Evolutionary conservation across 2,113 vertebrate species (phyloP).

Genomic region (Panthera tigris): DNA sequence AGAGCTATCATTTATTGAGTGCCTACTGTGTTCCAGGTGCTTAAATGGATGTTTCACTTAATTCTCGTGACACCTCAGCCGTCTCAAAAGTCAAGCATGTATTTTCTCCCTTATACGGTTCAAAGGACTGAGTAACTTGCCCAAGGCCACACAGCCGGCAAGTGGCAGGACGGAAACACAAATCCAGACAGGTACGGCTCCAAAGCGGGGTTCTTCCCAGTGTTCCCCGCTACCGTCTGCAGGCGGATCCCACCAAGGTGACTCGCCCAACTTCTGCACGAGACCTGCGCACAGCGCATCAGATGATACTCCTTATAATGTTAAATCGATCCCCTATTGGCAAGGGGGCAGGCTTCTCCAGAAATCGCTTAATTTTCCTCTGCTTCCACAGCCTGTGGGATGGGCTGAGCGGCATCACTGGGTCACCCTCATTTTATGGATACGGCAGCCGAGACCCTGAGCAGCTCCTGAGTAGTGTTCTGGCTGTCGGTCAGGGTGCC

Average conservation of each 20-base stretch:
- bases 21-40: background rate
- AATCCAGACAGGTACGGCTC: background rate
- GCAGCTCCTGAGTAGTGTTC: background rate
- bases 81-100: background rate
- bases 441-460: background rate
- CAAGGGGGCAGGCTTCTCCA: background rate
- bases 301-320: no score
- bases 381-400: accelerated
- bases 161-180: background rate
- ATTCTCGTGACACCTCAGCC: background rate
- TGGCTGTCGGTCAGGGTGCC: accelerated
- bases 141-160: background rate
- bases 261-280: background rate
- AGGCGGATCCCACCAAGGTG: accelerated
- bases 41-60: background rate
- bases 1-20: background rate
- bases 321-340: background rate
- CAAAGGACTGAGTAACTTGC: background rate
- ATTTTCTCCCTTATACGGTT: background rate
- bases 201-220: background rate
- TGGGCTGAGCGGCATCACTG: background rate
- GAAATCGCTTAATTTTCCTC: background rate
- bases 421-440: background rate
- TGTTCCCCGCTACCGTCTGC: accelerated
- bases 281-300: accelerated